A percentile compares a stretch with the other conserved stretches of the same genome.
Conservation (phyloP, 2,888 invertebrate genomes). For the Entomobrya multifasciata region DNA sequence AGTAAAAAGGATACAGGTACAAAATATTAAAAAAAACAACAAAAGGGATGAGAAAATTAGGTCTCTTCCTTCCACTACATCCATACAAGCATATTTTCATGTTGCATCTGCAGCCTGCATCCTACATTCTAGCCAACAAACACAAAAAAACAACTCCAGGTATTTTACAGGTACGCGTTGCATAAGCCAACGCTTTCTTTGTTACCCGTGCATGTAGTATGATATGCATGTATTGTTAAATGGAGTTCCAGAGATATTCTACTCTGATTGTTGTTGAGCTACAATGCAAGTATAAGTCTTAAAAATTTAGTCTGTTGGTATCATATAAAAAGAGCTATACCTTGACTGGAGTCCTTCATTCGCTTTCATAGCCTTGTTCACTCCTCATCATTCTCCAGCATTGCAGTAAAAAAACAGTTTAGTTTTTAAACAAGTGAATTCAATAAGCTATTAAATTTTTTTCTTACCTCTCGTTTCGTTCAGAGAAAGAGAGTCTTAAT, state of each 20-base stretch:
- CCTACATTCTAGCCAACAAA: too few species aligned
- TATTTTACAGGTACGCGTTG: not conserved
- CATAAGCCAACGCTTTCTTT: not conserved
- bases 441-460: not conserved
- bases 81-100: not conserved
- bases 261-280: conserved; percentile 2
- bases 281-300: not conserved
- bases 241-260: conserved; percentile 46
- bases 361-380: conserved; percentile 36
- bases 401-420: not conserved
- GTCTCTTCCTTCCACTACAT: conserved; percentile 28
- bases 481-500: conserved; percentile 3
- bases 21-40: conserved; percentile 29
- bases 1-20: conserved; percentile 53
- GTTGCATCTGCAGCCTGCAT: too few species aligned
- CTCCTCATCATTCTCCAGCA: conserved; percentile 14
- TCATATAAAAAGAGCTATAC: conserved; percentile 67
- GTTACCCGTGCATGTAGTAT: not conserved
- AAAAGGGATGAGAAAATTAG: conserved; percentile 45
- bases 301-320: conserved; percentile 49
- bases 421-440: conserved; percentile 5
- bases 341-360: conserved; percentile 52
- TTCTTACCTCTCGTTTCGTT: conserved; percentile 6
- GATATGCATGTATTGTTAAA: conserved; percentile 27
- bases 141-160: too few species aligned